Evolutionary conservation across 2,888 invertebrate genomes (phyloP), one percentile per base, ranked within the genome.

Genomic region (Synergus japonicus): DNA sequence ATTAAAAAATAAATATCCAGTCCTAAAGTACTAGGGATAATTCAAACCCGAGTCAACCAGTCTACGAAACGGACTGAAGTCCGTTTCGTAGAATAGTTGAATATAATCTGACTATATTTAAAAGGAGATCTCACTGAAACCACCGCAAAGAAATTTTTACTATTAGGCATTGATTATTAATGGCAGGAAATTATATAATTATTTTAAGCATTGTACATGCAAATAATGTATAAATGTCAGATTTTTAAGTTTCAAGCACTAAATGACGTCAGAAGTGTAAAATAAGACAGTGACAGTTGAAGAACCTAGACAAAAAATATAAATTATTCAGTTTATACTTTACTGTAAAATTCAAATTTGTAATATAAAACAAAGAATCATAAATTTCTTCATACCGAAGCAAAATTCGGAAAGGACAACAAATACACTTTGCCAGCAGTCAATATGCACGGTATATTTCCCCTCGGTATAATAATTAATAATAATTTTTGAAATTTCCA

Each of bases 391-490:
- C 13, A 43, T 69, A 60, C 67, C 46, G 37, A 43, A 58, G 76
- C 15, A 13, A 66, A 76, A 58, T 65, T 79, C 4, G 60, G 43
- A 8, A 79, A 43, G 44, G 69, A 73, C 79, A 80, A 44, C 1
- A 80, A 18, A 29, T 77, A 77, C 22, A 80, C 7, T 29, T 69
- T 69, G 7, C 69, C 79, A 13, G 77, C 79, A 54, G 77, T 73
- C 15, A 80, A 80, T 10, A 15, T 22, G 29, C 41, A 77, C 9
- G 79, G 77, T 37, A 65, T 69, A 18, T 44, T n/a, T n/a, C 73
- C 65, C 13, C 79, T 69, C 18, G 77, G 44, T 65, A 80, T 80
- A 49, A 80, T 80, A 54, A 77, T 73, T 43, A 58, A 7, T 2
- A 80, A 29, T 58, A 80, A 77, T 12, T 49, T 73, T 54, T 77